Conservation (phyloP, 30 jellyfish, hydroid and myxozoan species). For the Hydractinia symbiolongicarpus region DNA sequence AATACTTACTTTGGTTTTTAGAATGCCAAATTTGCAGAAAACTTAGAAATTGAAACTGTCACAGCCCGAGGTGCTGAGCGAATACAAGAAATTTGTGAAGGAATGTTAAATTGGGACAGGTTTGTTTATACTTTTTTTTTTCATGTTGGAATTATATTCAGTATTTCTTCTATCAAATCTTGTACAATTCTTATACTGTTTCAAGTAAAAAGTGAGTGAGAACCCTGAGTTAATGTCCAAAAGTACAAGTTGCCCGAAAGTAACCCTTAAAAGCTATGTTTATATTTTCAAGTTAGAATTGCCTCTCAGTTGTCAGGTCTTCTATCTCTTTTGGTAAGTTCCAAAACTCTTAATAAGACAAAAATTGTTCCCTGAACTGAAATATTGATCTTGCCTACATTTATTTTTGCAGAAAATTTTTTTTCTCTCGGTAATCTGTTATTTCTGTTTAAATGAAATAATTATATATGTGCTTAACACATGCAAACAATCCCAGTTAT, state of each 20-base stretch:
- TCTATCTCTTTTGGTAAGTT: no score
- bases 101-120: slow-evolving; percentile 91
- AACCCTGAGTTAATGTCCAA: background rate
- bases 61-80: slow-evolving; percentile 59
- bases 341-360: no score
- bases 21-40: slow-evolving; percentile 38
- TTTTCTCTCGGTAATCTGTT: no score
- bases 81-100: slow-evolving; percentile 75
- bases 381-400: no score
- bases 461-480: no score
- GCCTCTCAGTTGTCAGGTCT: no score
- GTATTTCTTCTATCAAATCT: background rate
- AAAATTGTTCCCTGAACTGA: no score
- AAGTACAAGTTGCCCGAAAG: background rate
- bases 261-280: no score
- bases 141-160: background rate
- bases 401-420: no score
- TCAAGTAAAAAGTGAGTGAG: background rate
- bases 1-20: background rate
- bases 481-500: no score
- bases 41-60: slow-evolving; percentile 43
- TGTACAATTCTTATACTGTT: background rate
- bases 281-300: no score
- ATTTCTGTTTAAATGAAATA: no score
- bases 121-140: background rate